Evolutionary conservation across 2,888 invertebrate species (phyloP).

Genomic region (Xiphydria camelus): DNA sequence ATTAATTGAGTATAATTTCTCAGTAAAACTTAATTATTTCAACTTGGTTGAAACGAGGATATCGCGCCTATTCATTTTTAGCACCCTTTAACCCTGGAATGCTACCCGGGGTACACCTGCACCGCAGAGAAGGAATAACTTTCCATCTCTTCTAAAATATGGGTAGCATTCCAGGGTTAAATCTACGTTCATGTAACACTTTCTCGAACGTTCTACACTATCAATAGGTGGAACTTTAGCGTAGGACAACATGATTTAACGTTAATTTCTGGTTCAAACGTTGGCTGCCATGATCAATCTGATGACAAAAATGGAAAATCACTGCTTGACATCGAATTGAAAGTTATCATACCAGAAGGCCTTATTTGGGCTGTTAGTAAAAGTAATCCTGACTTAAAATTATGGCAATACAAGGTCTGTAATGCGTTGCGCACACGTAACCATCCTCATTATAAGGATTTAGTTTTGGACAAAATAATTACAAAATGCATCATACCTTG

Average conservation of each 20-base stretch:
- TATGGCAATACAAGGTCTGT: conserved; percentile 83
- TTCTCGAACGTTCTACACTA: conserved; percentile 6
- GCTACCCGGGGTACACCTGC: no score
- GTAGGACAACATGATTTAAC: conserved; percentile 87
- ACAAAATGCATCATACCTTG: conserved; percentile 15
- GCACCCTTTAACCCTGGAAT: conserved; percentile 6
- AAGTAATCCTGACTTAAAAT: conserved; percentile 61
- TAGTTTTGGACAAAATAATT: not conserved
- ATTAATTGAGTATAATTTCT: conserved; percentile 10
- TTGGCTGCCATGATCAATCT: conserved; percentile 57
- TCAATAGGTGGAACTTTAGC: conserved; percentile 90
- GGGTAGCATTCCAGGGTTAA: no score
- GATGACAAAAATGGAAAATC: conserved; percentile 23
- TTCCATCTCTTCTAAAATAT: no score
- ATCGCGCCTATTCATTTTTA: not conserved
- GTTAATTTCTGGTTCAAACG: conserved; percentile 56
- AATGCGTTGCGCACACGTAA: not conserved
- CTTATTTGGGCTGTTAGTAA: conserved; percentile 69
- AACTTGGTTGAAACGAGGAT: not conserved
- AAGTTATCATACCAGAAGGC: conserved; percentile 74
- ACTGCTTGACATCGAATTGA: conserved; percentile 62
- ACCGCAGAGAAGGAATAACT: no score
- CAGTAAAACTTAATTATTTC: not conserved
- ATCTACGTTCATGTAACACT: no score
- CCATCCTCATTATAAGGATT: conserved; percentile 18